phyloP scores from a whole-genome alignment of 2,797 vertebrate species.

The Malacoraja senta region DNA sequence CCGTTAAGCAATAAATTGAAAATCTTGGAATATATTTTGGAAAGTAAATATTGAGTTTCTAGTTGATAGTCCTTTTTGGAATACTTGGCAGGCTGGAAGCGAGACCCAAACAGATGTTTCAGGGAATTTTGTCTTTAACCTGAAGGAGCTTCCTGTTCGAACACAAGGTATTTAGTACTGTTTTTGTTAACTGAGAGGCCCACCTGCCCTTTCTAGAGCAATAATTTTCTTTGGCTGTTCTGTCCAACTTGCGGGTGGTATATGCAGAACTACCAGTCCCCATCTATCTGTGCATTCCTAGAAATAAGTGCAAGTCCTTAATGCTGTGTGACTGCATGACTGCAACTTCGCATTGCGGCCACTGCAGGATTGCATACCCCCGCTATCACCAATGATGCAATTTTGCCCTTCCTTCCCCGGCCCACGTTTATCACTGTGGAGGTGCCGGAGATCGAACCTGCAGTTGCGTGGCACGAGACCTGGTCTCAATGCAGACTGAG shows the following conservation, averaged over 20 bases:
- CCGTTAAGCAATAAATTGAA: neutral
- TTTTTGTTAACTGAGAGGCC: slow-evolving; percentile 33
- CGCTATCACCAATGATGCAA: neutral
- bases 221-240: slow-evolving; percentile 20
- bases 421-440: neutral
- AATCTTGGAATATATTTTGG: neutral
- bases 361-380: neutral
- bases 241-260: neutral
- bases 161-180: slow-evolving; percentile 31
- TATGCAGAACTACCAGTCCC: neutral
- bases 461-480: neutral
- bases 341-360: neutral
- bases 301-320: slow-evolving; percentile 3
- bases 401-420: neutral
- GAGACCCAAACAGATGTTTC: slow-evolving; percentile 26
- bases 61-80: slow-evolving; percentile 14
- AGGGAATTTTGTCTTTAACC: slow-evolving; percentile 31
- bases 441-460: neutral
- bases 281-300: neutral
- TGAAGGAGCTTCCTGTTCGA: slow-evolving; percentile 32
- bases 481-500: neutral
- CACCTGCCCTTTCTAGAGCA: slow-evolving; percentile 1
- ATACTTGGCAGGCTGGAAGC: slow-evolving; percentile 18
- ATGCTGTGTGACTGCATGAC: too few relatives aligned
- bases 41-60: slow-evolving; percentile 33